Evolutionary conservation across 1,140 invertebrate species (phyloP).

Genomic region (Papilio polytes): DNA sequence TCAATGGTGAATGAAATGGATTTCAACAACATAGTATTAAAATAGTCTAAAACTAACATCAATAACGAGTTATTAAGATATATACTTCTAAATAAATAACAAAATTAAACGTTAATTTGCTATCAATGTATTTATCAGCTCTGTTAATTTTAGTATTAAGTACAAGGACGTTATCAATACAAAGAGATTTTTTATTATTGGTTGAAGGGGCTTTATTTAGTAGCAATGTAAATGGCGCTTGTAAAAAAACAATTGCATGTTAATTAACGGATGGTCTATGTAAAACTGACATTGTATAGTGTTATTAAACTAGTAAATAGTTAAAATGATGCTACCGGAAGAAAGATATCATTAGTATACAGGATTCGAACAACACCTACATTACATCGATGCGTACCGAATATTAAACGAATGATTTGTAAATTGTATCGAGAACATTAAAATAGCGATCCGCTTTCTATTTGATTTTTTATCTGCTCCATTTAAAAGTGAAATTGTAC

Average conservation of each 20-base stretch:
- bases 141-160: not conserved
- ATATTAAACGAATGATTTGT: constrained; percentile 26
- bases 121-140: not conserved
- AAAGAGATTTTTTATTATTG: not conserved
- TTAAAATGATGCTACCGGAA: constrained; percentile 32
- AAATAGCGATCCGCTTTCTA: constrained; percentile 34
- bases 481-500: constrained; percentile 36
- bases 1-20: constrained; percentile 11
- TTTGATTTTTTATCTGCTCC: constrained; percentile 22
- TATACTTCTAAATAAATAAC: not conserved
- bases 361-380: constrained; percentile 34
- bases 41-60: no score
- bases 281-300: not conserved
- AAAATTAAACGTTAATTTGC: no score
- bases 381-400: constrained; percentile 21
- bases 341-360: constrained; percentile 22
- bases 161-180: not conserved
- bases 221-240: not conserved
- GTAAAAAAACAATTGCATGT: not conserved
- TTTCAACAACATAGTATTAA: not conserved
- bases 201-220: not conserved
- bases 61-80: not conserved
- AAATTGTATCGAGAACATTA: constrained; percentile 31
- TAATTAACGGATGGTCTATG: not conserved
- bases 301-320: constrained; percentile 9